Evolutionary conservation across 2,113 vertebrate species (phyloP).

Genomic region (Nerophis ophidion): DNA sequence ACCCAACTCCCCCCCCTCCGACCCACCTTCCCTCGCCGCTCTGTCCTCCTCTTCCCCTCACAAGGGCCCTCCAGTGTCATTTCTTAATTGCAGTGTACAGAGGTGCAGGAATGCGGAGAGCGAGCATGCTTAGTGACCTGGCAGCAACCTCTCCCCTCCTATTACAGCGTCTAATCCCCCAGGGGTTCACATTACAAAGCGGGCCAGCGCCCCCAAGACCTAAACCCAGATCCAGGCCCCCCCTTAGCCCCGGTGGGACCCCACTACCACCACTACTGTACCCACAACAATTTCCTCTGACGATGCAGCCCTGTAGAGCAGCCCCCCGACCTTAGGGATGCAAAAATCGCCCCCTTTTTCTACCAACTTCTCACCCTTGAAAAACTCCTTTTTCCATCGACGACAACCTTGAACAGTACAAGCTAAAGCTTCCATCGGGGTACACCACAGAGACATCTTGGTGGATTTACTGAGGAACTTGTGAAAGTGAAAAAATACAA

Average conservation of each 20-base stretch:
- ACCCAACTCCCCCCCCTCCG: constrained; percentile 28
- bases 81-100: constrained; percentile 75
- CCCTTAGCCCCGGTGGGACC: constrained; percentile 53
- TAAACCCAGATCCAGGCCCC: constrained; percentile 41
- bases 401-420: too few relatives aligned
- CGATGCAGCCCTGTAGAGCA: too few relatives aligned
- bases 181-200: constrained; percentile 78
- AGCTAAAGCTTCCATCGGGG: too few relatives aligned
- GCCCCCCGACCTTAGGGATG: too few relatives aligned
- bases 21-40: constrained; percentile 18
- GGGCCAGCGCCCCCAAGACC: constrained; percentile 49
- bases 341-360: too few relatives aligned
- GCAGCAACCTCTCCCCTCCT: constrained; percentile 72
- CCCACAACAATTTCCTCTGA: background rate
- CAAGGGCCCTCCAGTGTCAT: constrained; percentile 69
- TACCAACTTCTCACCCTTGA: too few relatives aligned
- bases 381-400: too few relatives aligned
- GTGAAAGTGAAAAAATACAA: too few relatives aligned
- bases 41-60: constrained; percentile 39
- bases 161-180: constrained; percentile 73
- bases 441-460: too few relatives aligned
- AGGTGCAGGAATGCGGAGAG: constrained; percentile 73
- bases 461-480: too few relatives aligned
- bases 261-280: background rate
- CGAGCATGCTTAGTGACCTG: constrained; percentile 73